phyloP scores from a whole-genome alignment of 1,140 invertebrate species.

The Drosophila cardini region DNA sequence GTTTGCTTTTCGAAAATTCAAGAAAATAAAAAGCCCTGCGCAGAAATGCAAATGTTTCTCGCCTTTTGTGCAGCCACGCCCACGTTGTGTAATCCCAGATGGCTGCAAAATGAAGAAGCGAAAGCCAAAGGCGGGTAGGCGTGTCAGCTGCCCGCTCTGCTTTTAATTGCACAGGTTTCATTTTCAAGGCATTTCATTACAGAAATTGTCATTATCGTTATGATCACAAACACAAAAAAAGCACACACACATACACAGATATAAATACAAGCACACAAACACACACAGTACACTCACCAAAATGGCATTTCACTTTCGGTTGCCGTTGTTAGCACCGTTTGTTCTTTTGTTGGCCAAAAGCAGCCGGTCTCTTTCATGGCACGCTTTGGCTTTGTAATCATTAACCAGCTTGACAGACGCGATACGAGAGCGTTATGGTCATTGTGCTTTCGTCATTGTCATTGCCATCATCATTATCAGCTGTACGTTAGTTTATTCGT shows the following conservation, averaged over 20 bases:
- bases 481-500: conserved; percentile 39
- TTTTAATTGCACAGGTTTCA: conserved; percentile 80
- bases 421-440: conserved; percentile 32
- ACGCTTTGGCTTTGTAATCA: conserved; percentile 37
- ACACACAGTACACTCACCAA: conserved; percentile 25
- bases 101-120: conserved; percentile 46
- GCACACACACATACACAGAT: conserved; percentile 3
- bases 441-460: conserved; percentile 37
- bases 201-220: conserved; percentile 79
- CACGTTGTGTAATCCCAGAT: conserved; percentile 64
- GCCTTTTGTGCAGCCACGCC: conserved; percentile 57
- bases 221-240: conserved; percentile 40
- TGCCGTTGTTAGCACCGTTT: conserved; percentile 51
- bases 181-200: conserved; percentile 78
- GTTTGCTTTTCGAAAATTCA: conserved; percentile 1
- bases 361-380: conserved; percentile 54
- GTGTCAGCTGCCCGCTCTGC: conserved; percentile 45
- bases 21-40: conserved; percentile 30
- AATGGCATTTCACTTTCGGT: conserved; percentile 74
- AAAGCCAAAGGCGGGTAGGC: conserved; percentile 51
- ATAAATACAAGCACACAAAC: neutral
- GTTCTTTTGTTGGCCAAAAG: conserved; percentile 78
- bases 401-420: conserved; percentile 42
- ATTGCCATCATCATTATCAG: conserved; percentile 24
- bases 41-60: conserved; percentile 62